phyloP scores from a whole-genome alignment of 2,113 vertebrate species.

The Neolamprologus tretocephalus region DNA sequence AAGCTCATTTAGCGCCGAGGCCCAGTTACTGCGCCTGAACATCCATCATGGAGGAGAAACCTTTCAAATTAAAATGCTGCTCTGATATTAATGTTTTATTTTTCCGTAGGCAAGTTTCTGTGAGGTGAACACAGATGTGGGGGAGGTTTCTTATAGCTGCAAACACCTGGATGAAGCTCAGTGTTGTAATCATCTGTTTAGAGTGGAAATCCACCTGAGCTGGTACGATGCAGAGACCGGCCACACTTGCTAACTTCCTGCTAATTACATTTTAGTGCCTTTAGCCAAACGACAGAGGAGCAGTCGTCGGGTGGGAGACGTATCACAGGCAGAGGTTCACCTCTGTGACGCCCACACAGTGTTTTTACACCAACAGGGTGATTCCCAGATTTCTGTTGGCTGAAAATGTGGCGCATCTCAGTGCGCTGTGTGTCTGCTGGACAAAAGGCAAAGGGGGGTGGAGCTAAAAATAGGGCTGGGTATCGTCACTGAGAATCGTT shows the following conservation, averaged over 20 bases:
- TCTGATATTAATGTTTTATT: background rate
- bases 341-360: accelerated
- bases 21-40: background rate
- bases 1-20: background rate
- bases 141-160: background rate
- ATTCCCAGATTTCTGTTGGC: background rate
- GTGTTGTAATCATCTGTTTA: background rate
- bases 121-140: background rate
- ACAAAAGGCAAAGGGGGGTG: background rate
- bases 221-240: background rate
- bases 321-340: background rate
- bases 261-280: background rate
- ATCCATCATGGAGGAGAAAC: background rate
- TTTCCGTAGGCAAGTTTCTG: background rate
- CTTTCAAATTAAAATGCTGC: background rate
- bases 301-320: accelerated
- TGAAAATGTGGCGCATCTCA: background rate
- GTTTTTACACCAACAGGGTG: background rate
- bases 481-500: too few relatives aligned
- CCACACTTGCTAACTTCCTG: background rate
- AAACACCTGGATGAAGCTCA: background rate
- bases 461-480: background rate
- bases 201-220: background rate
- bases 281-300: background rate
- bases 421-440: accelerated